These are phyloP conservation scores for Manacus vitellinus DNA, from an alignment of 2,113 vertebrate genomes.

Conservation along the genomic window DNA sequence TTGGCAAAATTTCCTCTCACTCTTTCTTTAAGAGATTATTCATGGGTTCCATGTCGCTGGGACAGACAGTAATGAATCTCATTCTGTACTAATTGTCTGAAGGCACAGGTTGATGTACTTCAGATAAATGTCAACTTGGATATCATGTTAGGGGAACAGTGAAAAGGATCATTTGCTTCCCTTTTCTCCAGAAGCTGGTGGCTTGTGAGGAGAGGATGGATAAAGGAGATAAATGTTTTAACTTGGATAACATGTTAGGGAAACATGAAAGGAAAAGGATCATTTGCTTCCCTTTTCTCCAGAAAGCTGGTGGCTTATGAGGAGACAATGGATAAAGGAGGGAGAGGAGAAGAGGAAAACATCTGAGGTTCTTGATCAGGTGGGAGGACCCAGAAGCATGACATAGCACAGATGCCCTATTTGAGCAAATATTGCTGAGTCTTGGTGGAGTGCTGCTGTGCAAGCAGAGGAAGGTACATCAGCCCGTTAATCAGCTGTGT, in stretches of 20 bases:
- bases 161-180: background rate
- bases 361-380: background rate
- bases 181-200: background rate
- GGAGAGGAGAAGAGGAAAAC: background rate
- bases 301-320: background rate
- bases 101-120: background rate
- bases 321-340: background rate
- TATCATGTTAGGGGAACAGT: background rate
- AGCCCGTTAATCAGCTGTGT: background rate
- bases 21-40: background rate
- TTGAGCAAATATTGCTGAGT: background rate
- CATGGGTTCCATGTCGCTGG: fast-evolving
- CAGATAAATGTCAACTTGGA: background rate
- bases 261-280: background rate
- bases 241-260: background rate
- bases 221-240: background rate
- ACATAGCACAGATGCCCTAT: background rate
- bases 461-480: background rate
- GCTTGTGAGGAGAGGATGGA: background rate
- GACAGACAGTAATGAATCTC: background rate
- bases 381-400: background rate
- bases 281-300: background rate
- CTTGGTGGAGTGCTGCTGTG: background rate
- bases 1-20: background rate
- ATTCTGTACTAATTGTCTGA: background rate